These are phyloP conservation scores for Antidorcas marsupialis DNA, from an alignment of 2,113 vertebrate species.

Conservation along the genomic window DNA sequence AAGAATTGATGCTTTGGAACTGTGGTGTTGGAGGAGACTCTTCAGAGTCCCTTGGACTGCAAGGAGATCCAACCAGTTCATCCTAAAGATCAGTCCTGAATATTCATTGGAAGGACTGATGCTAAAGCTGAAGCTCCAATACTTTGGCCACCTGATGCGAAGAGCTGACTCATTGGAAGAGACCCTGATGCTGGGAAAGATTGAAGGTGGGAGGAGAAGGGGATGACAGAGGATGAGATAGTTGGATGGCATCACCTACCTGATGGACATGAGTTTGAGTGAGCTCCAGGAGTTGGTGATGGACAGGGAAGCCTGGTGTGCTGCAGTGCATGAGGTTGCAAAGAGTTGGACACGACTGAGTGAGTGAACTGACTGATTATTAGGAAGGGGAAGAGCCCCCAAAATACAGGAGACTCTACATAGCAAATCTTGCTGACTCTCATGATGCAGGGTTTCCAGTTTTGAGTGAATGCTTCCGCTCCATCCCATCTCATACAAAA, in stretches of 20 bases:
- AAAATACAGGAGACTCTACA: background rate
- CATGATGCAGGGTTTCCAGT: background rate
- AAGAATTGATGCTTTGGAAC: too few species aligned
- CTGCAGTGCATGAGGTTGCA: background rate
- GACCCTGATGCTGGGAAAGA: background rate
- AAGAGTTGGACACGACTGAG: accelerated
- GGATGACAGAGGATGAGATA: background rate
- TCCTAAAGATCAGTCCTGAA: background rate
- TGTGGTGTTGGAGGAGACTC: too few species aligned
- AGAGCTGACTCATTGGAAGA: background rate
- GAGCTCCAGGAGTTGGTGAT: background rate
- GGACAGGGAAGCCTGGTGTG: background rate
- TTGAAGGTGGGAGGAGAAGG: background rate
- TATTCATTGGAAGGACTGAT: background rate
- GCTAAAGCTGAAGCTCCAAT: background rate
- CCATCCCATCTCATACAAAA: background rate
- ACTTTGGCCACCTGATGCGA: background rate
- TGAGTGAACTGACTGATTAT: background rate
- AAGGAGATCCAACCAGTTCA: background rate
- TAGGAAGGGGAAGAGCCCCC: background rate
- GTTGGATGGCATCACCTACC: background rate
- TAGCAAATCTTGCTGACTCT: background rate
- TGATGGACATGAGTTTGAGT: background rate
- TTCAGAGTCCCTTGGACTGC: background rate
- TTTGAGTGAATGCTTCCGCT: background rate